Percentiles rank a stretch among this genome's conserved stretches.
These are phyloP conservation scores for Rhodinocichla rosea DNA, from an alignment of 2,113 vertebrate genomes.

Conservation along the genomic window DNA sequence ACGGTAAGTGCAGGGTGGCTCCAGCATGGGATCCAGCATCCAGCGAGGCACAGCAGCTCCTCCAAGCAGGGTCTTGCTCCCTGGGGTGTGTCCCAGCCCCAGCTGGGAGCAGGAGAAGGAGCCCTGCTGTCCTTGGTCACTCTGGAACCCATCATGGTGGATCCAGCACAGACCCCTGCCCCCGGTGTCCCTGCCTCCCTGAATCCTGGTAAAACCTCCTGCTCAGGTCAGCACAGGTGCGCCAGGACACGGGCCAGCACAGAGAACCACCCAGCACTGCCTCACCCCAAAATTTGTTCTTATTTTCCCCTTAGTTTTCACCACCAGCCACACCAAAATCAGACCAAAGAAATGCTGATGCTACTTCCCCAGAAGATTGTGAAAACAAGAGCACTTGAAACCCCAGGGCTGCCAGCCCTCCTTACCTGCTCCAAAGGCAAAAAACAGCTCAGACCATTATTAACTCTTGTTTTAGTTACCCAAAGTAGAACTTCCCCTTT, in stretches of 20 bases:
- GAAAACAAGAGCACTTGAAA: not conserved
- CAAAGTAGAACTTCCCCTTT: not conserved
- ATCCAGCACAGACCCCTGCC: accelerated
- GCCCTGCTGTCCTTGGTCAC: accelerated
- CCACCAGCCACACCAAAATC: not conserved
- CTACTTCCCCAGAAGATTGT: not conserved
- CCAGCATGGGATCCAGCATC: accelerated
- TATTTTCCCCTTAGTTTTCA: not conserved
- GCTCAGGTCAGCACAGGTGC: not conserved
- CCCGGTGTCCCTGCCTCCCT: not conserved
- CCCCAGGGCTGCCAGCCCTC: not conserved
- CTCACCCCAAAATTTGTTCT: accelerated
- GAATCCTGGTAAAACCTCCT: accelerated
- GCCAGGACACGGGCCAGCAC: accelerated
- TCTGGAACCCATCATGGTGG: accelerated
- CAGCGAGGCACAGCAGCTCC: accelerated
- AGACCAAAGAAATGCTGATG: too few relatives aligned
- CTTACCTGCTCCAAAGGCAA: not conserved
- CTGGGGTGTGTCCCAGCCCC: accelerated
- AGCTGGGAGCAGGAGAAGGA: not conserved
- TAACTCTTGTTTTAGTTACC: not conserved
- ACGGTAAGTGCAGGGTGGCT: not conserved
- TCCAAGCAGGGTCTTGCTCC: accelerated
- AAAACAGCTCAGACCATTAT: not conserved
- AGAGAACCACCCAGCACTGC: accelerated